Evolutionary conservation across 2,113 vertebrate genomes (phyloP), one percentile per base, ranked within the genome.

Genomic region (Chloropsis hardwickii): DNA sequence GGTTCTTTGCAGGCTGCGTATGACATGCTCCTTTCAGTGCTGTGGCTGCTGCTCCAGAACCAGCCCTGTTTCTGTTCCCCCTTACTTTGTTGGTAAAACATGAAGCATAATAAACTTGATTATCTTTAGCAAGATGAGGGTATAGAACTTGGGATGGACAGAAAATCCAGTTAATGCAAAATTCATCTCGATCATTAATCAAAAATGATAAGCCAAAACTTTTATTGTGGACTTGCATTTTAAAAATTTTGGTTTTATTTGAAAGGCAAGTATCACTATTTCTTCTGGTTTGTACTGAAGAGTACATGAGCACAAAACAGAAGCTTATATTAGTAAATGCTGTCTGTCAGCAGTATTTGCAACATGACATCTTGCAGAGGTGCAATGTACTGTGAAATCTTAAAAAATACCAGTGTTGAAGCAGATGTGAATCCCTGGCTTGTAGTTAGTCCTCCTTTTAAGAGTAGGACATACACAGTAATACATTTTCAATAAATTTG

Each of bases 111-210:
- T 65, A 11, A 80, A 61, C 12, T 35, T n/a, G 11, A 51, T 28
- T 45, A 7, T 14, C 15, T 98, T 98, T 9, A 98, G 97, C 95
- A 99, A 98, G 98, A 98, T 98, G 96, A 97, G 11, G 21, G 6
- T n/a, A 18, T 57, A 18, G 31, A 65, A 61, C 17, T 15, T 69
- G 23, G 6, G 15, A 57, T 45, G 40, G 28, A 48, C 27, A 72
- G 20, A 48, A 81, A 76, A 74, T 42, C 10, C 25, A 44, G 20
- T 57, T 69, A 79, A 35, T 72, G n/a, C 4, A 48, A 90, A 86
- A 61, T 10, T 66, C 2, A 88, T 6, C 37, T 54, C 5, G 73
- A 61, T 37, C 22, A 35, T 66, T 73, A 37, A 37, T 72, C 8
- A 60, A 23, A 81, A 85, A 54, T 37, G 1, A 7, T 71, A 3